A percentile compares a stretch with the other conserved stretches of the same genome.
Evolutionary conservation across 1,140 invertebrate genomes (phyloP).

Genomic region (Manduca sexta): DNA sequence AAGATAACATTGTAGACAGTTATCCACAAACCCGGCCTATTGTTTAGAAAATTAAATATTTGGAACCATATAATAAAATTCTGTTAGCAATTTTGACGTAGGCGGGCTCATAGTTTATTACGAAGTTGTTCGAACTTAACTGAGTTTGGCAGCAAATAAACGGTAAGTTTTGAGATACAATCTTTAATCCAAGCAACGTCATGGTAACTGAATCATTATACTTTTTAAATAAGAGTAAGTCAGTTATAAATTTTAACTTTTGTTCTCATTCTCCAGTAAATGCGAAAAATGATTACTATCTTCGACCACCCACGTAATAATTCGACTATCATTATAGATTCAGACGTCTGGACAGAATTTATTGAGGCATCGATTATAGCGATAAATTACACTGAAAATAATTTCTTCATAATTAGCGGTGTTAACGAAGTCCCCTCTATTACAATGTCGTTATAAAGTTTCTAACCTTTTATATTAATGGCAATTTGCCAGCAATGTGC

Average conservation of each 20-base stretch:
- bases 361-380: slow-evolving; percentile 37
- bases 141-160: no score
- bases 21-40: no score
- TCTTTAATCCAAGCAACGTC: no score
- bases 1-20: no score
- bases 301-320: slow-evolving; percentile 16
- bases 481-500: background rate
- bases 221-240: no score
- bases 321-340: slow-evolving; percentile 21
- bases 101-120: no score
- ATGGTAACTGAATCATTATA: no score
- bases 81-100: no score
- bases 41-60: no score
- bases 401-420: slow-evolving; percentile 46
- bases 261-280: slow-evolving; percentile 1
- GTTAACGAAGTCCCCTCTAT: slow-evolving; percentile 37
- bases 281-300: slow-evolving; percentile 22
- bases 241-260: slow-evolving; percentile 3
- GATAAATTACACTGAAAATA: slow-evolving; percentile 44
- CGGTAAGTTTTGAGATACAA: no score
- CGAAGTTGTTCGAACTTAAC: no score
- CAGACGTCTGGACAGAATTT: slow-evolving; percentile 41
- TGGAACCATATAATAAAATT: no score
- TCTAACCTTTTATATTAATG: slow-evolving; percentile 30
- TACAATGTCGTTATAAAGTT: slow-evolving; percentile 51